These are phyloP conservation scores for Arizona elegans DNA, from an alignment of 2,113 vertebrate genomes.

Conservation along the genomic window DNA sequence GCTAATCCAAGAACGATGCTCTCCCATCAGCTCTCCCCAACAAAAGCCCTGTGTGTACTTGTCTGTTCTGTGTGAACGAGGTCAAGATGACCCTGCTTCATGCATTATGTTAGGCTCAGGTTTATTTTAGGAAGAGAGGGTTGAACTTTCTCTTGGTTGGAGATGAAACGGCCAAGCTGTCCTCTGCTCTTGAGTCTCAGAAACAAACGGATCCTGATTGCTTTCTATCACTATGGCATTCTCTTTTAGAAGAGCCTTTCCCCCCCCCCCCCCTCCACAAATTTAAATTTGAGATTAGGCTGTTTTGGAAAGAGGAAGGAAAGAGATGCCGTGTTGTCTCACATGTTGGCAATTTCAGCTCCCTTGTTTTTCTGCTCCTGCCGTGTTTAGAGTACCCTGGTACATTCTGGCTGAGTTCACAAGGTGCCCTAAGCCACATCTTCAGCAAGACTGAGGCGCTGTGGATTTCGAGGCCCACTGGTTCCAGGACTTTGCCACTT, in stretches of 20 bases:
- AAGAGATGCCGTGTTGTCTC: neutral
- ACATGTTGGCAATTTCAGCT: neutral
- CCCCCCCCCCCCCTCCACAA: neutral
- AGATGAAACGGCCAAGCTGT: neutral
- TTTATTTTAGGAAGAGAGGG: neutral
- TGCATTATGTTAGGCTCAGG: neutral
- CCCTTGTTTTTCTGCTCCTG: neutral
- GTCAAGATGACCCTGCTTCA: neutral
- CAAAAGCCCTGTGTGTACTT: neutral
- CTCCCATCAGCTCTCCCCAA: neutral
- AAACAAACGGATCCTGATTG: neutral
- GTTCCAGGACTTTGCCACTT: neutral
- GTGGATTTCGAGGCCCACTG: neutral
- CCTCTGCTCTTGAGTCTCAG: neutral
- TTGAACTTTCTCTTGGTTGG: neutral
- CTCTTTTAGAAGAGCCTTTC: neutral
- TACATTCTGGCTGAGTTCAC: neutral
- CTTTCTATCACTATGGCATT: neutral
- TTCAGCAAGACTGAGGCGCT: neutral
- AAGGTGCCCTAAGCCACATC: neutral
- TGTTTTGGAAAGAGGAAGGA: neutral
- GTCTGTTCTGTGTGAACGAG: neutral
- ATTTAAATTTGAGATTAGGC: neutral
- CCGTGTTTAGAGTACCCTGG: neutral
- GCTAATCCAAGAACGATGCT: too few species aligned